Base-by-base conservation (phyloP, 2,888 invertebrate species). In the Napeogenes sylphis region DNA sequence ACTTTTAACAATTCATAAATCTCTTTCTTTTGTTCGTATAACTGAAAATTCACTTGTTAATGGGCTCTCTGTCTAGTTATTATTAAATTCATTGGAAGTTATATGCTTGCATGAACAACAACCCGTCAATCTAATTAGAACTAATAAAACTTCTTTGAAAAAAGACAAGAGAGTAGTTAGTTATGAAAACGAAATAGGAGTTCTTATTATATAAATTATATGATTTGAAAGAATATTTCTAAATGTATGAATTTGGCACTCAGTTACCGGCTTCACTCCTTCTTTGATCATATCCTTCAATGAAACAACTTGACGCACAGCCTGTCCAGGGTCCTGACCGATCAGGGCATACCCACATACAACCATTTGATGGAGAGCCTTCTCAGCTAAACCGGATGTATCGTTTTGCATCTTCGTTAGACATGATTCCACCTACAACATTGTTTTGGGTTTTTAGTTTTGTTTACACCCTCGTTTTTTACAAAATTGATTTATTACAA, bases 291-390 rank as follows among this genome's bases (percentile, higher is more conserved):
- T 85, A 35, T 73, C 75, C 75, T 90, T 90, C 57, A 90, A 67
- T 0, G 70, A 67, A 3, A 83, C 61, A 8, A 90, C 87, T 38
- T 79, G 85, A 10, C 74, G 73, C 5, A 90, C 79, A 0, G 90
- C 89, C 30, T 81, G 79, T 6, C 82, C 77, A 0, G 90, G 89
- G n/a, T 90, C 88, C 55, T 90, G 90, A 0, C 90, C 90, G 3
- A 90, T 90, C 63, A 90, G 73, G 0, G 90, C 88, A 61, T 90
- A 90, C 0, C 90, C 90, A 62, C 90, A 90, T 2, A 90, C 82
- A 53, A 89, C 90, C 89, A 90, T 89, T 71, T 90, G 88, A 59
- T 90, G 90, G 0, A 90, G 73, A 3, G 89, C 85, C 67, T 83
- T 88, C 73, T 90, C 89, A 0, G 89, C 88, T n/a, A 90, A 63